Percentiles rank a stretch among this genome's conserved stretches.
Evolutionary conservation across 2,888 invertebrate species (phyloP).

Genomic region (Eilema caniola): DNA sequence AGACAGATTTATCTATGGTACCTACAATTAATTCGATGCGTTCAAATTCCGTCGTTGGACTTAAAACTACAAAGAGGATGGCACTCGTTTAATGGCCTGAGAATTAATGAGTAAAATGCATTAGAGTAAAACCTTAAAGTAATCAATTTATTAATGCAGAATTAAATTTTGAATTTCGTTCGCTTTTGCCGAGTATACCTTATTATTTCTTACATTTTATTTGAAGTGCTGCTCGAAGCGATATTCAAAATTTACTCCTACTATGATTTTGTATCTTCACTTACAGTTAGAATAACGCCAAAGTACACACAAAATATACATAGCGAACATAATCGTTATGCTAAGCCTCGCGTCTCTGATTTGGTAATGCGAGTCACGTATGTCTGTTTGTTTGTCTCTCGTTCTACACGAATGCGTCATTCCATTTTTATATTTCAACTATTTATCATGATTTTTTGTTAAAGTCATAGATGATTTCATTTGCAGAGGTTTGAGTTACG

Average conservation of each 20-base stretch:
- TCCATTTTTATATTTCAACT: slow-evolving; percentile 69
- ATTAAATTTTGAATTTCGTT: slow-evolving; percentile 36
- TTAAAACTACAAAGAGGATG: slow-evolving; percentile 84
- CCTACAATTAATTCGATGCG: slow-evolving; percentile 72
- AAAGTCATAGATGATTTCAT: slow-evolving; percentile 72
- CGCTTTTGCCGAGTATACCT: neutral
- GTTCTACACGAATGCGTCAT: slow-evolving; percentile 69
- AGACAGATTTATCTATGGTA: slow-evolving; percentile 49
- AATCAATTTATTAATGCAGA: slow-evolving; percentile 51
- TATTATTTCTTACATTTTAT: neutral
- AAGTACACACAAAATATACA: slow-evolving; percentile 74
- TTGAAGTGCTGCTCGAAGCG: slow-evolving; percentile 30
- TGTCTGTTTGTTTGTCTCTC: slow-evolving; percentile 74
- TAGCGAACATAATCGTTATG: slow-evolving; percentile 65
- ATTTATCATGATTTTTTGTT: slow-evolving; percentile 72
- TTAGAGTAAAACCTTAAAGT: slow-evolving; percentile 80
- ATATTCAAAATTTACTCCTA: slow-evolving; percentile 51
- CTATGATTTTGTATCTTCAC: slow-evolving; percentile 31
- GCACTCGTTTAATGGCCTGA: slow-evolving; percentile 86
- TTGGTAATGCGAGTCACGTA: slow-evolving; percentile 86
- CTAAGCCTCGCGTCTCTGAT: slow-evolving; percentile 82
- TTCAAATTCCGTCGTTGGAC: slow-evolving; percentile 76
- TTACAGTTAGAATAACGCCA: slow-evolving; percentile 54
- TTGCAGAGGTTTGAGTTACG: slow-evolving; percentile 71
- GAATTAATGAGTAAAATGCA: slow-evolving; percentile 86